phyloP scores from a whole-genome alignment of 2,113 vertebrate species.

The Chaenocephalus aceratus region DNA sequence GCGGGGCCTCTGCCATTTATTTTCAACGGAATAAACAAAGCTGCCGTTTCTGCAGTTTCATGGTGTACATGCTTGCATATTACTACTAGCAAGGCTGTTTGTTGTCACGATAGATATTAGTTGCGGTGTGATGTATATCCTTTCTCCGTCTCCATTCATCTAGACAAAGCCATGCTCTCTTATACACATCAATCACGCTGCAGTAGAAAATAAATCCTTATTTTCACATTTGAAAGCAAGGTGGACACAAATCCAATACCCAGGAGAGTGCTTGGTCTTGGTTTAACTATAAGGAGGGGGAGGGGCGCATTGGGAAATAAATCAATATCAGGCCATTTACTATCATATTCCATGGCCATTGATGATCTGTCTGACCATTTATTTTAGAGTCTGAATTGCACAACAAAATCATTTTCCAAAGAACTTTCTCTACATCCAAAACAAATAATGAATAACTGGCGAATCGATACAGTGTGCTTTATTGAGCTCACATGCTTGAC shows the following conservation, averaged over 20 bases:
- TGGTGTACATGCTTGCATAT: constrained; percentile 59
- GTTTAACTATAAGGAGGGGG: constrained; percentile 66
- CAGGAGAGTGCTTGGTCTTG: constrained; percentile 64
- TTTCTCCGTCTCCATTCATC: constrained; percentile 62
- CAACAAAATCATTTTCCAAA: constrained; percentile 70
- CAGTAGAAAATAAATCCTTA: constrained; percentile 71
- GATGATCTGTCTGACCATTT: constrained; percentile 77
- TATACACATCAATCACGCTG: constrained; percentile 61
- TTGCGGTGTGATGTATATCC: constrained; percentile 64
- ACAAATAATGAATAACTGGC: constrained; percentile 78
- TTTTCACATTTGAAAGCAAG: constrained; percentile 72
- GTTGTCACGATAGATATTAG: constrained; percentile 69
- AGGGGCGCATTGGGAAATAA: constrained; percentile 53
- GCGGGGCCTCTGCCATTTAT: constrained; percentile 77
- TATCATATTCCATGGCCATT: constrained; percentile 75
- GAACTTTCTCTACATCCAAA: constrained; percentile 79
- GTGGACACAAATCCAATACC: constrained; percentile 70
- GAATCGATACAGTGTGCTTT: constrained; percentile 75
- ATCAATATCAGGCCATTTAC: constrained; percentile 79
- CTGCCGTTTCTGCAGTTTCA: constrained; percentile 73
- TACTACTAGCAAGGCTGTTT: constrained; percentile 68
- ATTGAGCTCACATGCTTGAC: constrained; percentile 71
- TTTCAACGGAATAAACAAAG: constrained; percentile 77
- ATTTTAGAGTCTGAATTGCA: constrained; percentile 66
- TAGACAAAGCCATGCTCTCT: constrained; percentile 42